Evolutionary conservation across 2,888 invertebrate species (phyloP), one percentile per base, ranked within the genome.

Genomic region (Scaptomyza polygonia): DNA sequence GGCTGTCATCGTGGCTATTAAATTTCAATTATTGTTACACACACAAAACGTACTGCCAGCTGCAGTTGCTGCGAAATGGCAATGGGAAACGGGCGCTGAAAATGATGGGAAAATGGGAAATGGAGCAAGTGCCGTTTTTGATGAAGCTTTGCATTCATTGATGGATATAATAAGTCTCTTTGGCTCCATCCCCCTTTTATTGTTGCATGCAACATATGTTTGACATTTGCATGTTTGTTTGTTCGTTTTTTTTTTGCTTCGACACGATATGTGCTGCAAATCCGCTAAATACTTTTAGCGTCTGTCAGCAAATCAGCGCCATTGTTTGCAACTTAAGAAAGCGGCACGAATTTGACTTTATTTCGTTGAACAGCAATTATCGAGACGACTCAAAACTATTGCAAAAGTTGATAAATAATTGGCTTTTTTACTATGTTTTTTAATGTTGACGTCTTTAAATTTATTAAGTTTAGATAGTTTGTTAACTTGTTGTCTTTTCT

Each of bases 11-110:
- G 75, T 58, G 68, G 80, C 87, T 87, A 85, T 85, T 85, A 87
- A 87, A 85, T 87, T 85, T 85, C 85, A 85, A 85, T 85, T 87
- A 85, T 85, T 85, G 80, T 84, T 85, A 84, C 79, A 83, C 78
- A 86, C 67, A 39, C 49, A 73, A 59, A 51, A n/a, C n/a, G n/a
- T 48, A 32, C 59, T 34, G 51, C n/a, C 39, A 11, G 48, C 44
- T 32, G 47, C 54, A 51, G 74, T 54, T 18, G 49, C 45, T 25
- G 52, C 47, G 54, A 64, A 77, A 56, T 59, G 54, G 67, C 61
- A 51, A 79, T 65, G 75, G 68, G 72, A 77, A 77, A 59, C 64
- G 72, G 62, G 53, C 79, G 82, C 65, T 55, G 70, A 32, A 49
- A 57, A 53, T 16, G 25, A 43, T 49, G 52, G 29, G 32, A 18